phyloP scores from a whole-genome alignment of 2,113 vertebrate species.

The Etheostoma cragini region DNA sequence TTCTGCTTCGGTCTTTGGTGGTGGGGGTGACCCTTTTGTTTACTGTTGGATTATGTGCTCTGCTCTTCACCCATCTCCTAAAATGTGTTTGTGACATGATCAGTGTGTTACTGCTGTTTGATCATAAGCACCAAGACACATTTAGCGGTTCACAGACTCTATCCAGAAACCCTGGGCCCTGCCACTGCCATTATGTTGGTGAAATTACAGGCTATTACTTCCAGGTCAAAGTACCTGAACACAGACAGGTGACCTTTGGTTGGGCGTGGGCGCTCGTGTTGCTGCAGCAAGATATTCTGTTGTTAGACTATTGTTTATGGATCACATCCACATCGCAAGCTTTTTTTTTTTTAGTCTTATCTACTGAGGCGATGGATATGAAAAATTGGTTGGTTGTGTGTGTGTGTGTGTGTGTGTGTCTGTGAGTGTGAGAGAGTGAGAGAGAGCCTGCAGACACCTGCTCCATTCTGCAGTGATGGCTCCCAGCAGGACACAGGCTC shows the following conservation, averaged over 20 bases:
- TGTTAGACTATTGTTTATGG: slow-evolving; percentile 33
- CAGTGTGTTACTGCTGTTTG: background rate
- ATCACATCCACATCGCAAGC: slow-evolving; percentile 35
- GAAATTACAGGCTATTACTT: slow-evolving; percentile 72
- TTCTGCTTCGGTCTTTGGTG: slow-evolving; percentile 1
- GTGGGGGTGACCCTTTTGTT: slow-evolving; percentile 37
- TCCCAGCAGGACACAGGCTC: slow-evolving; percentile 82
- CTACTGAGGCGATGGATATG: slow-evolving; percentile 1
- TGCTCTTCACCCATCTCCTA: background rate
- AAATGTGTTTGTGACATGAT: slow-evolving; percentile 26
- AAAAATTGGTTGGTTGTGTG: slow-evolving; percentile 45
- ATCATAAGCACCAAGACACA: slow-evolving; percentile 1
- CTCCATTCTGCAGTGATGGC: slow-evolving; percentile 81
- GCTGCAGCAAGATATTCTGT: slow-evolving; percentile 28
- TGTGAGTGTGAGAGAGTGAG: slow-evolving; percentile 41
- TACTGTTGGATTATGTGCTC: slow-evolving; percentile 24
- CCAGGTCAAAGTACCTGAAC: slow-evolving; percentile 69
- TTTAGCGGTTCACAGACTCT: slow-evolving; percentile 12
- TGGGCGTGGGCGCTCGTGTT: slow-evolving; percentile 37
- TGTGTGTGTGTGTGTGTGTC: slow-evolving; percentile 43
- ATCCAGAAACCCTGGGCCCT: slow-evolving; percentile 1
- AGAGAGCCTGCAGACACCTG: slow-evolving; percentile 82
- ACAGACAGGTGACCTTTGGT: slow-evolving; percentile 67
- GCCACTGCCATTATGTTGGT: slow-evolving; percentile 39
- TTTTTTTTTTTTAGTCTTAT: slow-evolving; percentile 5